Evolutionary conservation across 1,140 invertebrate genomes (phyloP), one percentile per base, ranked within the genome.

Genomic region (Sesamia nonagrioides): DNA sequence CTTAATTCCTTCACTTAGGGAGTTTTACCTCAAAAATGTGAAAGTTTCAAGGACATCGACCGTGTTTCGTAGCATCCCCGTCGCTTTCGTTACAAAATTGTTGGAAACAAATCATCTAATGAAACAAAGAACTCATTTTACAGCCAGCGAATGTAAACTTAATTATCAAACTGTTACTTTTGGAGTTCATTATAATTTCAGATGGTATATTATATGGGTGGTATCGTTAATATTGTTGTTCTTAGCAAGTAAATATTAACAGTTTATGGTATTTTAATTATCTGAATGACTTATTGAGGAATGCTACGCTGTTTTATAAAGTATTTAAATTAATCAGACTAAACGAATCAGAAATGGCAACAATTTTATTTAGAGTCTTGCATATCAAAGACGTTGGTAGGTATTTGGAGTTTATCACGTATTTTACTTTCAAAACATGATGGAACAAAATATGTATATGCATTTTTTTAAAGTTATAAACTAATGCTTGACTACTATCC

Each of bases 91-190:
- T 40, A 27, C 73, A 54, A 63, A 75, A 61, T 66, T 54, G 61
- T 54, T 66, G 50, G 21, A 66, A 54, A 77, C 74, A 68, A 77
- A 77, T 66, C 35, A 61, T 77, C 60, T 77, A 77, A 77, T 77
- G 74, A 77, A 77, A 86, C 84, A 86, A 86, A 86, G 82, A 78
- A 79, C 76, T 77, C 74, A 69, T 82, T 81, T 81, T 79, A 84
- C 82, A 80, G 54, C 58, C 77, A 52, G 80, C 50, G 80, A 78
- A 80, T 86, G 82, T 83, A 86, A 84, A 86, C 84, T 86, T 81
- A 86, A 86, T 86, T 86, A 82, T 48, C 68, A 72, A 86, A 83
- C 84, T 83, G 52, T 78, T 76, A 74, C 54, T 73, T 69, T 50
- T 21, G 45, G 66, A 78, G 71, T 84, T 84, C 77, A 78, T 84